Conservation (phyloP, 1,140 invertebrate genomes). For the Bombyx mandarina region DNA sequence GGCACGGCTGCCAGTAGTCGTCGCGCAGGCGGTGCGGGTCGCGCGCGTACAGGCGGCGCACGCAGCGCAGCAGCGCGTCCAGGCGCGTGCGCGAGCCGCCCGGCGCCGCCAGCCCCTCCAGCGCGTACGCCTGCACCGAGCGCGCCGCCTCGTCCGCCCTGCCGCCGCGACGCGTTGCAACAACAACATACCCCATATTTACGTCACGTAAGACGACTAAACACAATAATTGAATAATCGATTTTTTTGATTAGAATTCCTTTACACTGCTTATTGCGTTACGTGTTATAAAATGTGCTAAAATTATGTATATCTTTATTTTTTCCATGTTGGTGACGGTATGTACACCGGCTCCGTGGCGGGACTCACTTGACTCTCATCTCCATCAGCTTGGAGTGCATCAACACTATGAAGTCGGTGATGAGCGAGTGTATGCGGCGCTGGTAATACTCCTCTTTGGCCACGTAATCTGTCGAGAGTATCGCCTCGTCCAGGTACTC, state of each 20-base stretch:
- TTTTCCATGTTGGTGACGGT: too few relatives aligned
- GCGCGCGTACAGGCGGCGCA: conserved; percentile 83
- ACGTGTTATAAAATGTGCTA: too few relatives aligned
- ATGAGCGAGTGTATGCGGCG: conserved; percentile 87
- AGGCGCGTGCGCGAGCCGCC: conserved; percentile 84
- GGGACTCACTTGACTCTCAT: conserved; percentile 64
- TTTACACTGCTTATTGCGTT: too few relatives aligned
- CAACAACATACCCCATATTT: too few relatives aligned
- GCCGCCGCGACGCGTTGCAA: not conserved
- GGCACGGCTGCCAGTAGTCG: conserved; percentile 87
- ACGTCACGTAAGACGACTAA: too few relatives aligned
- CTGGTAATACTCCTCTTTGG: conserved; percentile 87
- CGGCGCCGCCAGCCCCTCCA: conserved; percentile 87
- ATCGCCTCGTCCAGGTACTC: conserved; percentile 81
- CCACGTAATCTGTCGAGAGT: conserved; percentile 79
- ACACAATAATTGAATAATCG: too few relatives aligned
- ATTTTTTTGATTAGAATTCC: too few relatives aligned
- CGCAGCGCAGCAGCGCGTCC: conserved; percentile 84
- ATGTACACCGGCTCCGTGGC: too few relatives aligned
- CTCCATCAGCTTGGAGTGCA: conserved; percentile 87
- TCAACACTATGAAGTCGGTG: conserved; percentile 93
- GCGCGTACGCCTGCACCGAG: conserved; percentile 83
- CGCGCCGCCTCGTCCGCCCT: conserved; percentile 91
- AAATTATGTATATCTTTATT: too few relatives aligned
- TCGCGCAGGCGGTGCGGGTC: conserved; percentile 81